A percentile compares a stretch with the other conserved stretches of the same genome.
Evolutionary conservation across 2,797 vertebrate genomes (phyloP).

Genomic region (Cirrhinus molitorella): DNA sequence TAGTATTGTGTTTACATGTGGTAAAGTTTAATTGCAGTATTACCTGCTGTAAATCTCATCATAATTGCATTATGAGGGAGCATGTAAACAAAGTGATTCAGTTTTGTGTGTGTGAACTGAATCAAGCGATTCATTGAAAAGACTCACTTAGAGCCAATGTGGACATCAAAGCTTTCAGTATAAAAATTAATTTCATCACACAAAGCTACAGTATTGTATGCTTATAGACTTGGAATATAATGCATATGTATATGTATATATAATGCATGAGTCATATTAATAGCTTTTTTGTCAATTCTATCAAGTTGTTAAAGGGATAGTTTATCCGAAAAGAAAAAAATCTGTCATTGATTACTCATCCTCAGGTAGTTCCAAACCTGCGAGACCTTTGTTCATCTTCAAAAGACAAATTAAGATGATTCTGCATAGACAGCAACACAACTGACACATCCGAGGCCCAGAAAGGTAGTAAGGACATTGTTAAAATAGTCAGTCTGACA

Average conservation of each 20-base stretch:
- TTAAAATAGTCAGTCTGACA: no score
- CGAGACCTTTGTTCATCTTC: no score
- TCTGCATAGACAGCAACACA: no score
- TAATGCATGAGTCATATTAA: no score
- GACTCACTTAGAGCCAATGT: not conserved
- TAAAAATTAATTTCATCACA: not conserved
- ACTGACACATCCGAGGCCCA: no score
- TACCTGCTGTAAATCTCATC: not conserved
- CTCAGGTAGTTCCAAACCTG: no score
- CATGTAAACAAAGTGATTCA: conserved; percentile 8
- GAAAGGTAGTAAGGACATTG: no score
- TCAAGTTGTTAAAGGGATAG: not conserved
- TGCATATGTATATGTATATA: no score
- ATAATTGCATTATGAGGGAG: not conserved
- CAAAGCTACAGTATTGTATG: not conserved
- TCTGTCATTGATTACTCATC: no score
- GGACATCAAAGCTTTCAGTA: not conserved
- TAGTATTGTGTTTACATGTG: not conserved
- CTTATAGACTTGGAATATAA: no score
- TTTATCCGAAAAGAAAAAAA: no score
- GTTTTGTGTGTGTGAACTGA: not conserved
- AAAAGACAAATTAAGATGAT: no score
- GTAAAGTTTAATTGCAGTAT: not conserved
- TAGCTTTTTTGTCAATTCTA: not conserved
- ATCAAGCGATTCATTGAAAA: not conserved